These are phyloP conservation scores for Troides helena DNA, from an alignment of 2,888 invertebrate genomes.

Conservation along the genomic window DNA sequence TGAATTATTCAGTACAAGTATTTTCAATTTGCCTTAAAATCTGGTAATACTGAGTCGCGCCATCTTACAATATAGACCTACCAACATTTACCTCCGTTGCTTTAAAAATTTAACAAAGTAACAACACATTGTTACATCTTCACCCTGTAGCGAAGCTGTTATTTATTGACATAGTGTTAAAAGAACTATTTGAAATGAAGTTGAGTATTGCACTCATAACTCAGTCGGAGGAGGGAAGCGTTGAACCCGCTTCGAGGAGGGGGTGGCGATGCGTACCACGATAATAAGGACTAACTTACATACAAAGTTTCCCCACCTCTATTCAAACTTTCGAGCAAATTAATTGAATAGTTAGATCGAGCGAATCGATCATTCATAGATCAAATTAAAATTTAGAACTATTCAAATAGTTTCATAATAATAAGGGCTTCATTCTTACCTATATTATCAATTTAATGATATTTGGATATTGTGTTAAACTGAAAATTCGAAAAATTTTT, in stretches of 20 bases:
- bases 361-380: background rate
- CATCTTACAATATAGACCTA: background rate
- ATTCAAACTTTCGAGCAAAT: background rate
- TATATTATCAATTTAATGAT: background rate
- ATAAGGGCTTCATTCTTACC: background rate
- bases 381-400: background rate
- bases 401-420: background rate
- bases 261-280: background rate
- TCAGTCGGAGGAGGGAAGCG: conserved; percentile 2
- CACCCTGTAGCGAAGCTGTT: background rate
- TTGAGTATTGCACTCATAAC: conserved; percentile 1
- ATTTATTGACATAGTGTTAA: background rate
- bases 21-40: no score
- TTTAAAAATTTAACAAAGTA: background rate
- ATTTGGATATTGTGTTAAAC: no score
- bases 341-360: conserved; percentile 2
- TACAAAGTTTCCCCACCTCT: background rate
- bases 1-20: no score
- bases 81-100: background rate
- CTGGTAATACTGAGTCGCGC: background rate
- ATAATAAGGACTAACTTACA: background rate
- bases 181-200: background rate
- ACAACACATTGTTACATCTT: background rate
- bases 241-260: background rate
- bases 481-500: no score